Conservation (phyloP, 2,888 invertebrate species). For the Lomographa bimaculata region DNA sequence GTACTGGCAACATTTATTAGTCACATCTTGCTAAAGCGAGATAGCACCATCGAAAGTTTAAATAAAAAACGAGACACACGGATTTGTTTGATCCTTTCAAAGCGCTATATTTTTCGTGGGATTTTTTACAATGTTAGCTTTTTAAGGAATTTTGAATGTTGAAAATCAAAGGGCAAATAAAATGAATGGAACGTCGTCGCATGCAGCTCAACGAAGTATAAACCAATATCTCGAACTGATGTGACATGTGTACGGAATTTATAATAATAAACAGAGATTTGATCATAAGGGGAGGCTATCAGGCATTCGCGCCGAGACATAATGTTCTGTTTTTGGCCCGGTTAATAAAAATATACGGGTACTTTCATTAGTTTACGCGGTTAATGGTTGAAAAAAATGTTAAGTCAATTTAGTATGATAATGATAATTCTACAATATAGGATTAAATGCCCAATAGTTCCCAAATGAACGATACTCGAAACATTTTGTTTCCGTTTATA, state of each 20-base stretch:
- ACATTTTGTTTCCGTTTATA: conserved; percentile 37
- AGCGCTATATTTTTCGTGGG: background rate
- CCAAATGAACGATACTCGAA: conserved; percentile 72
- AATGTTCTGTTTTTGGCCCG: conserved; percentile 54
- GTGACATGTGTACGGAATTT: conserved; percentile 68
- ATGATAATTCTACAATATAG: conserved; percentile 81
- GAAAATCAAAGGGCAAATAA: too few species aligned
- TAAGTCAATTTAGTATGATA: conserved; percentile 83
- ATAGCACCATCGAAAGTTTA: too few species aligned
- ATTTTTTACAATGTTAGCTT: conserved; percentile 12
- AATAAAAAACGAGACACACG: too few species aligned
- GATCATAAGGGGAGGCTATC: conserved; percentile 76
- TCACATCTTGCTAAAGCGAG: too few species aligned
- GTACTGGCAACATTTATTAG: too few species aligned
- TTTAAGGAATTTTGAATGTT: too few species aligned
- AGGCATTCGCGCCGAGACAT: conserved; percentile 82
- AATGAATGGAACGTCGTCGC: too few species aligned
- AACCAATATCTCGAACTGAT: conserved; percentile 74
- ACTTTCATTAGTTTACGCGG: conserved; percentile 79
- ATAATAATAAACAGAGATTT: conserved; percentile 60
- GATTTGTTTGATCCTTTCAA: too few species aligned
- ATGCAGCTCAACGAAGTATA: conserved; percentile 75
- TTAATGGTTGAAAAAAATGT: conserved; percentile 82
- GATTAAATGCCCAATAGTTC: conserved; percentile 85
- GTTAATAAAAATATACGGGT: conserved; percentile 77